Conservation (phyloP, 2,113 vertebrate genomes). For the Beaufortia kweichowensis region DNA sequence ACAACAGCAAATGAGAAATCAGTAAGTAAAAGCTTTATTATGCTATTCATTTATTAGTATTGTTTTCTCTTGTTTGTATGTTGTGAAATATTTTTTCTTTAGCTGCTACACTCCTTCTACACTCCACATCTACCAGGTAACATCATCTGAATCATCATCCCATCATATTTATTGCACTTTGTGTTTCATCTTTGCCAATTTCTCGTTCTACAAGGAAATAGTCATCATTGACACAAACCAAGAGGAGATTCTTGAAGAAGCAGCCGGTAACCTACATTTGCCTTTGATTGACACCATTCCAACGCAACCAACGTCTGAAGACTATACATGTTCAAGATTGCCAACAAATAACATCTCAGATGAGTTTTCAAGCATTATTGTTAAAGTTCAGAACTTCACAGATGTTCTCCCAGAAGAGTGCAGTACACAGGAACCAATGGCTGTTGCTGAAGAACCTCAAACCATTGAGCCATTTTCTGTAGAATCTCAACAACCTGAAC, state of each 20-base stretch:
- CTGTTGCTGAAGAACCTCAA: background rate
- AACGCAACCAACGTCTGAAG: background rate
- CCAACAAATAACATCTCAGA: background rate
- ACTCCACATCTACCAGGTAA: background rate
- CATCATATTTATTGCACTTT: background rate
- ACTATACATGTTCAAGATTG: background rate
- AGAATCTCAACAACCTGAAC: background rate
- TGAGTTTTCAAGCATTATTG: background rate
- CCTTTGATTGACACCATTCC: background rate
- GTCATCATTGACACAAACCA: conserved; percentile 8
- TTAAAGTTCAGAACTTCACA: background rate
- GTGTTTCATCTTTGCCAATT: conserved; percentile 13
- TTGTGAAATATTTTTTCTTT: background rate
- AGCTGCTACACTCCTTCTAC: background rate
- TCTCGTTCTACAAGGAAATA: conserved; percentile 31
- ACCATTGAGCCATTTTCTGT: background rate
- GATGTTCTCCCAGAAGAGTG: background rate
- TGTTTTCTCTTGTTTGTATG: no score
- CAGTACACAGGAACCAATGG: background rate
- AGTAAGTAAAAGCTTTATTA: conserved; percentile 49
- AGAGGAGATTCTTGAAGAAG: conserved; percentile 14
- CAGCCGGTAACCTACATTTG: conserved; percentile 5
- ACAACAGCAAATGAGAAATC: background rate
- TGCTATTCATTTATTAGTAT: background rate
- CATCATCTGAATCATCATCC: background rate